Conservation (phyloP, 2,888 invertebrate species). For the Andrena fulva region DNA sequence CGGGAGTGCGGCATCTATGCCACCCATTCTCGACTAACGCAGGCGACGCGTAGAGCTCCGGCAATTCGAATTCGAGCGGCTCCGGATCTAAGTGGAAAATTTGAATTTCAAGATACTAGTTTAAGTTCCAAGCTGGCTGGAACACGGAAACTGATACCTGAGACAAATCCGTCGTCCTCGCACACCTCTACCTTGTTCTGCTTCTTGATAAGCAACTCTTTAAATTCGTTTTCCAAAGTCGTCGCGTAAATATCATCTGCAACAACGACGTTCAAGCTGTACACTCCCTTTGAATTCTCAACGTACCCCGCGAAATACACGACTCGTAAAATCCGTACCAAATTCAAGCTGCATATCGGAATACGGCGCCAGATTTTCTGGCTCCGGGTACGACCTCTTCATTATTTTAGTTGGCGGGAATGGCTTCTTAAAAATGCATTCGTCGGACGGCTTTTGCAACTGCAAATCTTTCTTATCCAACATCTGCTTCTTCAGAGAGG, state of each 20-base stretch:
- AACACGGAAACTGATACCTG: constrained; percentile 62
- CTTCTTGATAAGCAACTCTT: constrained; percentile 34
- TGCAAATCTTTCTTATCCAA: constrained; percentile 45
- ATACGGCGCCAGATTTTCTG: constrained; percentile 68
- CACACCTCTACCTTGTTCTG: constrained; percentile 21
- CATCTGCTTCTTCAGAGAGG: constrained; percentile 27
- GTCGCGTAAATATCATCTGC: constrained; percentile 53
- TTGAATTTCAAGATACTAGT: background rate
- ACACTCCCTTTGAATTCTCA: background rate
- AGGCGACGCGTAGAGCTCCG: constrained; percentile 10
- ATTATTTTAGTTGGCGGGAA: constrained; percentile 43
- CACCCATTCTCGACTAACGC: background rate
- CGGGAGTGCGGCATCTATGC: constrained; percentile 8
- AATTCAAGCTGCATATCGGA: constrained; percentile 58
- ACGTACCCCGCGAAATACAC: background rate
- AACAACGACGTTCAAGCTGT: constrained; percentile 12
- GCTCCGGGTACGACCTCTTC: constrained; percentile 58
- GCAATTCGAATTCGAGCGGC: constrained; percentile 31
- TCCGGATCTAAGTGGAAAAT: constrained; percentile 45
- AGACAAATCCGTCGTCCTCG: constrained; percentile 70
- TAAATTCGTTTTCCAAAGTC: constrained; percentile 58
- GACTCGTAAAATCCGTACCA: constrained; percentile 29
- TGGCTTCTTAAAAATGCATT: constrained; percentile 70
- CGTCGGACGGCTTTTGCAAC: constrained; percentile 44
- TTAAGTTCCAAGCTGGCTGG: background rate